Evolutionary conservation across 1,140 invertebrate species (phyloP).

Genomic region (Drosophila ogumai): DNA sequence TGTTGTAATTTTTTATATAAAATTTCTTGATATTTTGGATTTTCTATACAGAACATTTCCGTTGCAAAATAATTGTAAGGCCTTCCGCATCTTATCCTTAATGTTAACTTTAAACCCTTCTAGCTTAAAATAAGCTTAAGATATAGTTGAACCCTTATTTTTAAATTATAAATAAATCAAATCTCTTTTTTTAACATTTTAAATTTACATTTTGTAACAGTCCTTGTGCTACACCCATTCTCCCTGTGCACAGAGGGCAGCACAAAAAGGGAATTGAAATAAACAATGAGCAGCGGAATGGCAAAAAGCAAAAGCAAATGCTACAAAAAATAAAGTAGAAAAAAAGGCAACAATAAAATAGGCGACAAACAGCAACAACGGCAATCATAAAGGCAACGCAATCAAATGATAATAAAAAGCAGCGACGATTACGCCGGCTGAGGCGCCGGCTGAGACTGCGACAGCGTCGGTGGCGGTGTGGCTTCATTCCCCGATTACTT

Average conservation of each 20-base stretch:
- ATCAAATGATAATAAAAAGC: slow-evolving; percentile 83
- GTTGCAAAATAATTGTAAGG: too few species aligned
- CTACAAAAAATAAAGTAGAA: slow-evolving; percentile 35
- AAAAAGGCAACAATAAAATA: slow-evolving; percentile 51
- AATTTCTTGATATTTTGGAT: too few species aligned
- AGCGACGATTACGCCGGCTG: slow-evolving; percentile 71
- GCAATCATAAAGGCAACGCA: slow-evolving; percentile 73
- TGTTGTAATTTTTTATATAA: too few species aligned
- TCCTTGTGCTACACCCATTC: slow-evolving; percentile 1
- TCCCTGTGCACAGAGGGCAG: slow-evolving; percentile 16
- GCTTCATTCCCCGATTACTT: slow-evolving; percentile 65
- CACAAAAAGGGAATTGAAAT: slow-evolving; percentile 65
- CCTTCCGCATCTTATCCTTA: too few species aligned
- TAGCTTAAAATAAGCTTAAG: too few species aligned
- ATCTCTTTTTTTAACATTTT: neutral
- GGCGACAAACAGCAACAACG: slow-evolving; percentile 57
- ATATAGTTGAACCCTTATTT: neutral
- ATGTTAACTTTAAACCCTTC: too few species aligned
- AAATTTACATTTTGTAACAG: too few species aligned
- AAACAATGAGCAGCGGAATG: slow-evolving; percentile 61
- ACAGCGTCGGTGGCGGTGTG: slow-evolving; percentile 15
- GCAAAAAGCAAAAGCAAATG: slow-evolving; percentile 48
- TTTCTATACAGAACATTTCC: too few species aligned
- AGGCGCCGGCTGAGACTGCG: slow-evolving; percentile 18
- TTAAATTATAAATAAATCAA: neutral